Percentiles rank a stretch among this genome's conserved stretches.
These are phyloP conservation scores for Coelinius sp. DNA, from an alignment of 2,888 invertebrate genomes.

Conservation along the genomic window DNA sequence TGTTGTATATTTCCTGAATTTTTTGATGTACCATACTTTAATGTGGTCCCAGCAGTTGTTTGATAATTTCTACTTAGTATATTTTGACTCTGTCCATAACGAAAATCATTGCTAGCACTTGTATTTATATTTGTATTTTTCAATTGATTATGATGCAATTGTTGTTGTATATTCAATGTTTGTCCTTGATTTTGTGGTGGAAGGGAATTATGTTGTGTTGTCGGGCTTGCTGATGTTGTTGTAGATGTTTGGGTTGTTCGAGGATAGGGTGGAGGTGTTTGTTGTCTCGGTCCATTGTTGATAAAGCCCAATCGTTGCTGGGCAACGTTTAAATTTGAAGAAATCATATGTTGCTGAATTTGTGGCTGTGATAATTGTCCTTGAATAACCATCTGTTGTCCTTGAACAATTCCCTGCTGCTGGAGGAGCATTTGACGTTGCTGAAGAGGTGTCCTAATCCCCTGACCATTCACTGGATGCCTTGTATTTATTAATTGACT, in stretches of 20 bases:
- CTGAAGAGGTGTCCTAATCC: conserved; percentile 58
- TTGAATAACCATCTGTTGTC: conserved; percentile 54
- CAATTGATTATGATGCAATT: conserved; percentile 67
- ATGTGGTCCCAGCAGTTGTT: conserved; percentile 35
- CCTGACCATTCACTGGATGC: conserved; percentile 66
- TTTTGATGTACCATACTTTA: conserved; percentile 14
- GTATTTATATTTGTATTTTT: conserved; percentile 66
- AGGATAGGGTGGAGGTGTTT: conserved; percentile 71
- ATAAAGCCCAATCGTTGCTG: conserved; percentile 65
- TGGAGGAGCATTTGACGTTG: conserved; percentile 54
- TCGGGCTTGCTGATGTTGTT: conserved; percentile 48
- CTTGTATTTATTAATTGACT: conserved; percentile 58
- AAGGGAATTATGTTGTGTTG: conserved; percentile 49
- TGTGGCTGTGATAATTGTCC: conserved; percentile 53
- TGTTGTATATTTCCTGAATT: conserved; percentile 5
- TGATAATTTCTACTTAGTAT: conserved; percentile 67
- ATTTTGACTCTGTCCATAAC: conserved; percentile 69
- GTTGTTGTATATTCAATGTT: conserved; percentile 66
- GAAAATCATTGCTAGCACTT: conserved; percentile 66
- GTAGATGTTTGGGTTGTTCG: conserved; percentile 52
- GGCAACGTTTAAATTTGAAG: conserved; percentile 56
- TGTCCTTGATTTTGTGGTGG: conserved; percentile 58
- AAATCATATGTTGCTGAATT: conserved; percentile 57
- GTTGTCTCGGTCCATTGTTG: conserved; percentile 62
- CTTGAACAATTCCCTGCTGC: conserved; percentile 57